Evolutionary conservation across 2,113 vertebrate genomes (phyloP), one percentile per base, ranked within the genome.

Genomic region (Piaya cayana): DNA sequence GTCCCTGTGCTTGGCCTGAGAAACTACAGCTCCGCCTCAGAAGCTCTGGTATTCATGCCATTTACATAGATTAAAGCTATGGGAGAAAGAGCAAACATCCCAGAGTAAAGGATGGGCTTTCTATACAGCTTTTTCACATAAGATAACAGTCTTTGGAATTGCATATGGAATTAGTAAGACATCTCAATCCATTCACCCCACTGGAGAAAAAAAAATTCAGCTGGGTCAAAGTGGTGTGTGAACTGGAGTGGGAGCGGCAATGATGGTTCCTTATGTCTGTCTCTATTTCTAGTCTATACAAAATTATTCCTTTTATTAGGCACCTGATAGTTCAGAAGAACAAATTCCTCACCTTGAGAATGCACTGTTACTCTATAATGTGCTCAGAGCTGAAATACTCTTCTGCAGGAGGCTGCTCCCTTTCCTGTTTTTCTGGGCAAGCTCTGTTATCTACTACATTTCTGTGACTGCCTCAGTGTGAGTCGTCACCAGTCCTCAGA

Each of bases 41-140:
- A 52, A 43, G 34, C n/a, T 72, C 14, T 53, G 32, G 15, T 16
- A 6, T 37, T 42, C 45, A 11, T 75, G 50, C 8, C 2, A 4
- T 1, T 30, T 14, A 15, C 0, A 0, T 2, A 23, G 22, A 19
- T 37, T 85, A 45, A 23, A 49, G 43, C 20, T 7, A 14, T 2
- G 1, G 30, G 3, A 43, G 12, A 22, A 69, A 72, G 22, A 58
- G 25, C 14, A 39, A 43, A 53, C 2, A 19, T 9, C 21, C 21
- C 3, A 1, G 7, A 50, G 37, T 0, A 1, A 68, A 69, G 12
- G 4, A 32, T 58, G 42, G 23, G 18, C 3, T 32, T 68, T 55
- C 29, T 8, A 12, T 5, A 5, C 0, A 6, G 8, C 11, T 15
- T 15, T 60, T 60, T 68, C n/a, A n/a, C 4, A 1, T 5, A n/a